phyloP scores from a whole-genome alignment of 2,113 vertebrate species.

The Glareola pratincola region DNA sequence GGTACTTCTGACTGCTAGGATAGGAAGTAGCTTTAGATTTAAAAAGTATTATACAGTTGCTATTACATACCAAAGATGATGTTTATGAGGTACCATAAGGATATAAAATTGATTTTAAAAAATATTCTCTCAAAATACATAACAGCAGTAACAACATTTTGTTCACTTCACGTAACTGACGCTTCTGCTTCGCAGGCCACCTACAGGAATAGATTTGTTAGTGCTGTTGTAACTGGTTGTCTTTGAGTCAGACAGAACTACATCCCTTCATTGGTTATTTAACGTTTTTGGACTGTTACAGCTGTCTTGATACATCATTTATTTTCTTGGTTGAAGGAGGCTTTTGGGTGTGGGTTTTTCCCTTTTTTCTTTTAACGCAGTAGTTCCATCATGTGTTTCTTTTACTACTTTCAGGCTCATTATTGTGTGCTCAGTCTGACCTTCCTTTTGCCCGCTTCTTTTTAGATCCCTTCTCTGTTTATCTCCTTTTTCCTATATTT shows the following conservation, averaged over 20 bases:
- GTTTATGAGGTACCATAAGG: neutral
- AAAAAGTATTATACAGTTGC: neutral
- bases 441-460: neutral
- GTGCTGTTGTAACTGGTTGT: neutral
- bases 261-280: neutral
- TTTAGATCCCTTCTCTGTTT: neutral
- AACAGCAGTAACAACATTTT: neutral
- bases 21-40: neutral
- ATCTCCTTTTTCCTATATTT: neutral
- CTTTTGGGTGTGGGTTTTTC: neutral
- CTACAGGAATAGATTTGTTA: neutral
- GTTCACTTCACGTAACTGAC: rapidly evolving
- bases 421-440: neutral
- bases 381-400: neutral
- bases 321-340: neutral
- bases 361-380: neutral
- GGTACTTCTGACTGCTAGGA: neutral
- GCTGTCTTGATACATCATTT: neutral
- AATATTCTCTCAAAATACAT: neutral
- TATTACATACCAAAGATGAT: neutral
- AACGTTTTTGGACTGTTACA: neutral
- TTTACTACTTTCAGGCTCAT: neutral
- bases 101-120: neutral
- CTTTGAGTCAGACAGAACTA: neutral
- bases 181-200: neutral